Conservation (phyloP, 2,888 invertebrate genomes). For the Nomada goodeniana region DNA sequence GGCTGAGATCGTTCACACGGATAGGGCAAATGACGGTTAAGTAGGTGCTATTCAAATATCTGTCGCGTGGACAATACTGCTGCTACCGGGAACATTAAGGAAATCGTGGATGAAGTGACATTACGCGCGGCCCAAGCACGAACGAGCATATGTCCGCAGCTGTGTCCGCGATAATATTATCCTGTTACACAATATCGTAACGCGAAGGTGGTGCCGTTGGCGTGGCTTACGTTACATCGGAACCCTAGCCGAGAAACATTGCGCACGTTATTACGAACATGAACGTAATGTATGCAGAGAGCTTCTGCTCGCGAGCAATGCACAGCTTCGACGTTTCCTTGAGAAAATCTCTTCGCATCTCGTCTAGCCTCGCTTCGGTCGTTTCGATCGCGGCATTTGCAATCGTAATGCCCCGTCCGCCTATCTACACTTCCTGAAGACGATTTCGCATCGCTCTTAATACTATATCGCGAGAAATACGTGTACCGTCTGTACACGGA, state of each 20-base stretch:
- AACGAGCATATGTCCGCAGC: constrained; percentile 49
- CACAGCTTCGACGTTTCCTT: constrained; percentile 50
- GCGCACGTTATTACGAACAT: constrained; percentile 49
- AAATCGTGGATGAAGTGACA: constrained; percentile 25
- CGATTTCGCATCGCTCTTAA: constrained; percentile 31
- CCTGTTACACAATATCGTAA: constrained; percentile 51
- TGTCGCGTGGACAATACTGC: background rate
- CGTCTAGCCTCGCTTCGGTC: constrained; percentile 15
- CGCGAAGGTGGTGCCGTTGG: constrained; percentile 35
- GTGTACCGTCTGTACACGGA: constrained; percentile 5
- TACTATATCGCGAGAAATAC: constrained; percentile 3
- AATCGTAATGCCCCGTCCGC: constrained; percentile 48
- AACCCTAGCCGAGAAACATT: constrained; percentile 43
- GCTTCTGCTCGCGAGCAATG: constrained; percentile 41
- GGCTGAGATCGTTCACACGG: no score
- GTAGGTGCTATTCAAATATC: background rate
- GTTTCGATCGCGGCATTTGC: constrained; percentile 44
- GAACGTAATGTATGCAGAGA: constrained; percentile 42
- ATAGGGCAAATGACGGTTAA: background rate
- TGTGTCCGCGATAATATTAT: constrained; percentile 44
- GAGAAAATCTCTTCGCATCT: constrained; percentile 55
- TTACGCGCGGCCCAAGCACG: constrained; percentile 17
- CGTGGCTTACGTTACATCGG: constrained; percentile 39
- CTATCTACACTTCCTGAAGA: constrained; percentile 51
- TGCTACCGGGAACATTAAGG: constrained; percentile 22